A percentile compares a stretch with the other conserved stretches of the same genome.
Evolutionary conservation across 2,113 vertebrate species (phyloP).

Genomic region (Cyanocitta stelleri): DNA sequence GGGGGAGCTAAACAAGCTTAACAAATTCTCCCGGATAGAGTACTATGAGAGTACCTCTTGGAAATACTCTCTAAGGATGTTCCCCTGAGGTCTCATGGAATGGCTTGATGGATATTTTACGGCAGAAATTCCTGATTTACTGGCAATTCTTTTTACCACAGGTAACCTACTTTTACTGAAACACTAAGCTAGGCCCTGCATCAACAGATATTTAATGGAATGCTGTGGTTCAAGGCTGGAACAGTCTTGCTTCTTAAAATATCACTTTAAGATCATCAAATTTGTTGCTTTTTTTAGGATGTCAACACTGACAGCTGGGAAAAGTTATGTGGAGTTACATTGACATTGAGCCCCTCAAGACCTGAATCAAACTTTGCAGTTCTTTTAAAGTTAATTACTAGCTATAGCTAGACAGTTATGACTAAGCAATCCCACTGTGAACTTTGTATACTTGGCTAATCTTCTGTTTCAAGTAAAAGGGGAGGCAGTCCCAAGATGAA

Average conservation of each 20-base stretch:
- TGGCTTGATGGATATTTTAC: not conserved
- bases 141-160: not conserved
- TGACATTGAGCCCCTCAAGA: not conserved
- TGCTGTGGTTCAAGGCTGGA: not conserved
- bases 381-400: not conserved
- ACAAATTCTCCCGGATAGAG: not conserved
- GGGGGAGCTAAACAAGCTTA: not conserved
- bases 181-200: not conserved
- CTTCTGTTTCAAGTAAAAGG: not conserved
- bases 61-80: not conserved
- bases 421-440: not conserved
- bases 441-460: not conserved
- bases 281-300: not conserved
- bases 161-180: not conserved
- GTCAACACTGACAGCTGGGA: not conserved
- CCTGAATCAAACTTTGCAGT: not conserved
- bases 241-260: not conserved
- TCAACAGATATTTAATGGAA: not conserved
- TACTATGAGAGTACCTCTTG: not conserved
- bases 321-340: not conserved
- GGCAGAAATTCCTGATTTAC: not conserved
- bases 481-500: not conserved
- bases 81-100: not conserved
- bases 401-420: not conserved
- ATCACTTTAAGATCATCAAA: not conserved